These are phyloP conservation scores for Drosophila arawakana DNA, from an alignment of 1,140 invertebrate species.

Conservation along the genomic window DNA sequence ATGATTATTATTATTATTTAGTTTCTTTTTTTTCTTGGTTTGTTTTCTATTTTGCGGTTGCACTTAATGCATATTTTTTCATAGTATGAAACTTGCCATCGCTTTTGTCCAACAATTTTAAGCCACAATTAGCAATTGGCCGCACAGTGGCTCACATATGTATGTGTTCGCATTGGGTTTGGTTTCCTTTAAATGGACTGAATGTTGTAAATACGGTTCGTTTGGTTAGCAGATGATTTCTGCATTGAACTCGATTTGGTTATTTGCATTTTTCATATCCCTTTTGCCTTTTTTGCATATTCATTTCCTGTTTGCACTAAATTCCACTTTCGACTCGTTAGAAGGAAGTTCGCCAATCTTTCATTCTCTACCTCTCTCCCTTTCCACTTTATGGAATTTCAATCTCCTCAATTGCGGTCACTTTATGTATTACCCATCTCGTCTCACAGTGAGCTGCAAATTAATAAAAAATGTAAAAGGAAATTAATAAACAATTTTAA, in stretches of 20 bases:
- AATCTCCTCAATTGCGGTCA: background rate
- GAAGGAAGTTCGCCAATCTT: conserved; percentile 1
- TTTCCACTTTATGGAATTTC: background rate
- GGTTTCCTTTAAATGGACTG: conserved; percentile 16
- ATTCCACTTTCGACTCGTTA: conserved; percentile 38
- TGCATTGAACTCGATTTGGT: conserved; percentile 73
- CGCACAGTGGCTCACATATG: conserved; percentile 60
- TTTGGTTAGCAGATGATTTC: conserved; percentile 62
- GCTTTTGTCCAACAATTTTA: conserved; percentile 49
- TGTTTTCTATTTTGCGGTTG: conserved; percentile 71
- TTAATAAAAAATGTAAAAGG: background rate
- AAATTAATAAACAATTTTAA: too few species aligned
- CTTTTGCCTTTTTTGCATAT: conserved; percentile 74
- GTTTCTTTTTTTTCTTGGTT: conserved; percentile 37
- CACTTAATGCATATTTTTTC: conserved; percentile 78
- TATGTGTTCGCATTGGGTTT: conserved; percentile 38
- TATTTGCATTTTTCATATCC: conserved; percentile 82
- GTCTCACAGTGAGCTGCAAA: background rate
- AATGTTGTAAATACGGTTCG: conserved; percentile 57
- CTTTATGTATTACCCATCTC: background rate
- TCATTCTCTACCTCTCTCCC: background rate
- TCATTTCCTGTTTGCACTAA: conserved; percentile 72
- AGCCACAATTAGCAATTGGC: conserved; percentile 69
- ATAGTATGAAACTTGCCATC: conserved; percentile 40
- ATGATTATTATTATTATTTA: conserved; percentile 37